Evolutionary conservation across 2,797 vertebrate genomes (phyloP).

Genomic region (Acridotheres tristis): DNA sequence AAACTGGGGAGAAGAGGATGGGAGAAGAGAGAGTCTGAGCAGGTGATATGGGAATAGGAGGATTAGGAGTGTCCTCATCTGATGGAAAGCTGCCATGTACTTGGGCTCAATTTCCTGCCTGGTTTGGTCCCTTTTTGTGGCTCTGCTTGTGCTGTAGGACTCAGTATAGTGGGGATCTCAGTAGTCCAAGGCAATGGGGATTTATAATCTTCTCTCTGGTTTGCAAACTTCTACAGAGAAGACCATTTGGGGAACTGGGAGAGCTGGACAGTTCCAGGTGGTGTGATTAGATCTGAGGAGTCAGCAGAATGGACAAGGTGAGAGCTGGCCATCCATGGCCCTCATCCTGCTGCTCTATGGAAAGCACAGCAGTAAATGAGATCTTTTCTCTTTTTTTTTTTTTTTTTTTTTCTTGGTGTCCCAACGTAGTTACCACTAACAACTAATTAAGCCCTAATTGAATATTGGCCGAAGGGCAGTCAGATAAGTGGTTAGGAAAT

Average conservation of each 20-base stretch:
- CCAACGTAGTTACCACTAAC: not conserved
- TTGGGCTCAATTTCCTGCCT: not conserved
- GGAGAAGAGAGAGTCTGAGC: not conserved
- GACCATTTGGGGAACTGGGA: not conserved
- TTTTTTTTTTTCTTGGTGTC: not conserved
- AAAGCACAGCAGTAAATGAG: not conserved
- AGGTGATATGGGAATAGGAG: not conserved
- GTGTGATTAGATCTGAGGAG: not conserved
- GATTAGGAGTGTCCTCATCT: not conserved
- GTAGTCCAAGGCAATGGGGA: not conserved
- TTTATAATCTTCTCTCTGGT: not conserved
- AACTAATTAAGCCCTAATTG: conserved; percentile 29
- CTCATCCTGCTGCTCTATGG: not conserved
- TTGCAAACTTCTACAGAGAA: not conserved
- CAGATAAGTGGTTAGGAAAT: conserved; percentile 1
- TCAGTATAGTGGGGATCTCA: not conserved
- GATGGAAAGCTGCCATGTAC: fast-evolving
- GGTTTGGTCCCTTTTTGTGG: not conserved
- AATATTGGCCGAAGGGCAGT: conserved; percentile 6
- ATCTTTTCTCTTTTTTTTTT: too few relatives aligned
- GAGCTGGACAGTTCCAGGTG: not conserved
- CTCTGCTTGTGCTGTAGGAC: fast-evolving
- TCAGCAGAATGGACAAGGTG: not conserved
- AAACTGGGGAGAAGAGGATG: not conserved
- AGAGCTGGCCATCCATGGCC: not conserved